Base-by-base conservation (phyloP, 2,888 invertebrate species). In the Stictocephala bisonia region DNA sequence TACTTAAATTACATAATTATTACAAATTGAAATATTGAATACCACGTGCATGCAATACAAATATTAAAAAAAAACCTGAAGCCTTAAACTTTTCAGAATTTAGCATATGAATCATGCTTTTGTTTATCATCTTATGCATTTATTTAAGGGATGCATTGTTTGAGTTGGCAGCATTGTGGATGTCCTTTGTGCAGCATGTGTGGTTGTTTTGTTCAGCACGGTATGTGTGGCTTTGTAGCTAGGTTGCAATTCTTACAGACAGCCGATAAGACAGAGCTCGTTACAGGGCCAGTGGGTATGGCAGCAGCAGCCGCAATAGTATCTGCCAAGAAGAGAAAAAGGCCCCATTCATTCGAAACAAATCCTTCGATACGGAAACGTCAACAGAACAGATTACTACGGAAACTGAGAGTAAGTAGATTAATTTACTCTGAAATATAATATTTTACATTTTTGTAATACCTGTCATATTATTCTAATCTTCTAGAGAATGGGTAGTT, bases 261-360 rank as follows among this genome's bases (percentile, higher is more conserved):
- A 60, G 60, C 27, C 31, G 22, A 22, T 60, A 22, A 60, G 60
- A 50, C 27, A 35, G 7, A n/a, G 22, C 41, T 22, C 44, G 29
- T 58, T 71, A 74, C 83, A 94, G 94, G 95, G 74, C 96, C 97
- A 11, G 93, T 97, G 73, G 97, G 97, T 56, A 95, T 97, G 84
- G 97, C 97, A 20, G 97, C 97, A 2, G 97, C 97, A 2, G 97
- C 97, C 50, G 97, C 97, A 50, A 97, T 97, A 80, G 95, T 95
- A 22, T 96, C 97, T 2, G 95, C 96, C 0, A 97, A 97, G 85
- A 97, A 97, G 83, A 89, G 96, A 81, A 97, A 97, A 86, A 86
- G 97, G 80, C 96, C 96, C 44, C 97, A 97, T 86, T 94, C 95
- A 73, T 97, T 97, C 84, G 97, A 98, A 86, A 97, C 97, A 68